Base-by-base conservation (phyloP, 2,888 invertebrate genomes). In the Heliothis peltigera region DNA sequence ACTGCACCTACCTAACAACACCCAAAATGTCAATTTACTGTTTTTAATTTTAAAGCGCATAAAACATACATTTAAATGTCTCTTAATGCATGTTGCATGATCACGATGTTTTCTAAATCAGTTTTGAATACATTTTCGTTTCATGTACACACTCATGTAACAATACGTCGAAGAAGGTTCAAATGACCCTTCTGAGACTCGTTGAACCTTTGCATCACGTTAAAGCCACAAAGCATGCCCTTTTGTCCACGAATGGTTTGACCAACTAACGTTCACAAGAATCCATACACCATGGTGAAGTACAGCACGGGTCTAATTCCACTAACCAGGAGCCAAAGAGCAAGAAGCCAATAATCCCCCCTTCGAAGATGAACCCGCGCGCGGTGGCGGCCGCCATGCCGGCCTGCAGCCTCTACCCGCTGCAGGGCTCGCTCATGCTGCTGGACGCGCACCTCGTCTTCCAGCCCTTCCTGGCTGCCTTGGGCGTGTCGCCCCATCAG, bases 381-480 rank as follows among this genome's bases (percentile, higher is more conserved):
- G 85, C 89, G 32, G 89, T 91, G 79, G 88, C 94, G 72, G 82
- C 92, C 39, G 75, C 95, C 48, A 84, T 95, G 67, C 95, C 96
- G n/a, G 96, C 96, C 3, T 96, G 97, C 84, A 96, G 96, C 81
- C 92, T 97, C 68, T 97, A 97, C 89, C 97, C 97, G 43, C 96
- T 98, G 94, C 97, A 98, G 86, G 98, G 98, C 84, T 98, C 98
- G 0, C 96, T 98, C 18, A 96, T 97, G 89, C 94, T 99, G 62
- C 95, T 99, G 65, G 99, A 99, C 93, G 98, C 99, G 3, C 98
- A 99, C 94, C 96, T 98, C 53, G 98, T 98, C 83, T 98, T 98
- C 92, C 98, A 98, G 89, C 99, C 99, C 0, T 95, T 99, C 81
- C 95, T 99, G 17, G 97, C 97, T 0, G 98, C 98, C 66, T 95